Percentiles rank a stretch among this genome's conserved stretches.
Evolutionary conservation across 2,797 vertebrate genomes (phyloP).

Genomic region (Columba guinea): DNA sequence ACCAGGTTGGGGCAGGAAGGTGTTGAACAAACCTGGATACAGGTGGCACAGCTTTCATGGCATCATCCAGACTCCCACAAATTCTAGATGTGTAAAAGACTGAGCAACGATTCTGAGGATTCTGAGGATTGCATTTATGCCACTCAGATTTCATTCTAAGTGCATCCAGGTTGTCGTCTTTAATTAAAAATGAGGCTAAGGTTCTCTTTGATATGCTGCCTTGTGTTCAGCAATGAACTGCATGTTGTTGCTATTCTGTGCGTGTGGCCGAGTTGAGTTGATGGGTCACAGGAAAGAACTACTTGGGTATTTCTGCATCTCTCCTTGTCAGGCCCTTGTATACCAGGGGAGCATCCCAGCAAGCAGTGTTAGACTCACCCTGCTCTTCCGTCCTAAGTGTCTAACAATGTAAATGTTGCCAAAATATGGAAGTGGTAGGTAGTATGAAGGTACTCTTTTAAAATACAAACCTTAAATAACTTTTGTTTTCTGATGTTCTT

Average conservation of each 20-base stretch:
- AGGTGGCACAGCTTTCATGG: background rate
- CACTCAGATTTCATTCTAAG: background rate
- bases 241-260: background rate
- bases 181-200: background rate
- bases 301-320: background rate
- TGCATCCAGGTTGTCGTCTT: background rate
- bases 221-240: background rate
- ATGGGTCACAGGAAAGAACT: background rate
- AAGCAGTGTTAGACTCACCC: background rate
- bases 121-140: accelerated
- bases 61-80: background rate
- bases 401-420: background rate
- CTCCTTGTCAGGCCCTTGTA: background rate
- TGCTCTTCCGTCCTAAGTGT: background rate
- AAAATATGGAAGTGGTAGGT: background rate
- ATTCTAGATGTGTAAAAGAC: background rate
- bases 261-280: accelerated
- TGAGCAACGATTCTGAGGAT: background rate
- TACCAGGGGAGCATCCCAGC: background rate
- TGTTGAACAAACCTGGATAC: background rate
- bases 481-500: background rate
- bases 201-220: background rate
- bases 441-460: background rate
- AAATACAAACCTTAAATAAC: background rate
- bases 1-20: background rate